Evolutionary conservation across 1,140 invertebrate genomes (phyloP).

Genomic region (Meloidogyne floridensis): DNA sequence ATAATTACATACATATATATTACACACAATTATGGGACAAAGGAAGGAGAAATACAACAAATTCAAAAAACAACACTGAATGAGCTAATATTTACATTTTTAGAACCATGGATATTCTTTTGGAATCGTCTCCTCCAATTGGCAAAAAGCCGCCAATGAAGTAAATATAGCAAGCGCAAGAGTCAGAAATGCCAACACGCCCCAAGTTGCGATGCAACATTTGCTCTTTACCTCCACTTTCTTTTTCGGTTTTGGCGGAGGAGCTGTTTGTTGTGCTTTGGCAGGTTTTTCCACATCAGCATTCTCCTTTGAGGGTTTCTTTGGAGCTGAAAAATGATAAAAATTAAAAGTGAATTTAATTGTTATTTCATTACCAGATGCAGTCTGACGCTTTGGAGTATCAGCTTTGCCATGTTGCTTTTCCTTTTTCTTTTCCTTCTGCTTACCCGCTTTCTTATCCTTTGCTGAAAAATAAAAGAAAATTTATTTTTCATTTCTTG

Average conservation of each 20-base stretch:
- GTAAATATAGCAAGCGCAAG: too few species aligned
- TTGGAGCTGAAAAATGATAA: neutral
- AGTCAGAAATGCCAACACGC: too few species aligned
- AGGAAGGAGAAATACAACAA: neutral
- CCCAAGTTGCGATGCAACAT: neutral
- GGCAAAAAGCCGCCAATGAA: too few species aligned
- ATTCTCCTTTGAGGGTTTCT: neutral
- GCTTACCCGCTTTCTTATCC: neutral
- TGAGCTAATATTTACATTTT: too few species aligned
- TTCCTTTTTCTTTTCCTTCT: neutral
- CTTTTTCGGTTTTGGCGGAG: neutral
- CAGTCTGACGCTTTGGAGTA: slow-evolving; percentile 8
- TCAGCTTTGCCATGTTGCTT: neutral
- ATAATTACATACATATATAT: neutral
- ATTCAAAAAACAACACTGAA: too few species aligned
- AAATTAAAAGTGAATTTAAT: neutral
- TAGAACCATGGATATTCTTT: too few species aligned
- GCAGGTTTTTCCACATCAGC: neutral
- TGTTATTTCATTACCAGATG: neutral
- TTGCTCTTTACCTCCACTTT: neutral
- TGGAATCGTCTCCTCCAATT: too few species aligned
- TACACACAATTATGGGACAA: neutral
- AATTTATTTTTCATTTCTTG: neutral
- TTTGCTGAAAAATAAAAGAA: neutral
- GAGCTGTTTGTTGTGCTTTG: neutral